Conservation (phyloP, 2,888 invertebrate genomes). For the Griposia aprilina region DNA sequence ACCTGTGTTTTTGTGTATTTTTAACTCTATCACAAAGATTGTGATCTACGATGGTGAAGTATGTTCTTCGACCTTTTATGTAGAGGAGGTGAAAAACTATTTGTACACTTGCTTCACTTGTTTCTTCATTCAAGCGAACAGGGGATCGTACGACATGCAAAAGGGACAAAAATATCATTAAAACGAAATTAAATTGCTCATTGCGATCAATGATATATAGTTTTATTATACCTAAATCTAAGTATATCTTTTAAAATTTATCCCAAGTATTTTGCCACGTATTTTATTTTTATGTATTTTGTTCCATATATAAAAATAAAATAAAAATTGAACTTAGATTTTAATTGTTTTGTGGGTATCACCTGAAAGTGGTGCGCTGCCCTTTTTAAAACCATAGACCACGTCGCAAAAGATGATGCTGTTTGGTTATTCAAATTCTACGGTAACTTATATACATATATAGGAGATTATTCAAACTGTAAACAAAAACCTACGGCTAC, state of each 20-base stretch:
- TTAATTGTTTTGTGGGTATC: too few relatives aligned
- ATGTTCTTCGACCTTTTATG: neutral
- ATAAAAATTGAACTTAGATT: too few relatives aligned
- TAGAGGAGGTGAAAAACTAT: neutral
- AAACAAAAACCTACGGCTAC: conserved; percentile 32
- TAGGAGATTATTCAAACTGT: conserved; percentile 26
- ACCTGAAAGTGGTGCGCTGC: too few relatives aligned
- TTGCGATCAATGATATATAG: neutral
- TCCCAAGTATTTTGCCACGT: neutral
- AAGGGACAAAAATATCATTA: neutral
- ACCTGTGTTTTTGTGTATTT: conserved; percentile 11
- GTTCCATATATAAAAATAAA: too few relatives aligned
- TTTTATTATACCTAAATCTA: neutral
- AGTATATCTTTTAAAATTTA: neutral
- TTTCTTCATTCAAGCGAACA: neutral
- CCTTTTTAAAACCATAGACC: neutral
- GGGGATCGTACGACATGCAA: neutral
- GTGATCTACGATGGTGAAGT: neutral
- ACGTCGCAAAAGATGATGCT: neutral
- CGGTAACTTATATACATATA: conserved; percentile 3
- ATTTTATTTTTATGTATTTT: too few relatives aligned
- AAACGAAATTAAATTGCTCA: neutral
- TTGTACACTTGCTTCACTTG: neutral
- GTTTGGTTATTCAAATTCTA: conserved; percentile 6
- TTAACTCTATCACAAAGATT: neutral